Conservation (phyloP, 2,113 vertebrate species). For the Mustelus asterias region DNA sequence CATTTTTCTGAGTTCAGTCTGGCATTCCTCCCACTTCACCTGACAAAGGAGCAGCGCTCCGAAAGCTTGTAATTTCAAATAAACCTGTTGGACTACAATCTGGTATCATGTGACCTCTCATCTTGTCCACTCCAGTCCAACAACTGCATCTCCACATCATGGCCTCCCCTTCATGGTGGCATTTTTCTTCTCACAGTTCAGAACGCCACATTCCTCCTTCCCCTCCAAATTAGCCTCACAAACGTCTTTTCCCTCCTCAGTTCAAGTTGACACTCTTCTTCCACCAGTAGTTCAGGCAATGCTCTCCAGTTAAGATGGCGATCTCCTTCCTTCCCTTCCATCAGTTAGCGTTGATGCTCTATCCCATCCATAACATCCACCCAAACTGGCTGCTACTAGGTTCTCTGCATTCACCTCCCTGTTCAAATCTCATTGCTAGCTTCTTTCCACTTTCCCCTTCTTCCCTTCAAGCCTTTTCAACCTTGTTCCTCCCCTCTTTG, state of each 20-base stretch:
- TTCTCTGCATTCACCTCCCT: background rate
- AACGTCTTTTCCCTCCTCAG: background rate
- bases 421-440: background rate
- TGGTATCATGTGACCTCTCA: too few relatives aligned
- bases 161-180: too few relatives aligned
- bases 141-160: too few relatives aligned
- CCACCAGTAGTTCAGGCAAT: background rate
- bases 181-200: background rate
- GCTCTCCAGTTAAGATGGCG: background rate
- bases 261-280: background rate
- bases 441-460: background rate
- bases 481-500: background rate
- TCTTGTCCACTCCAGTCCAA: too few relatives aligned
- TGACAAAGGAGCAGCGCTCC: too few relatives aligned
- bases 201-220: background rate
- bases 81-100: too few relatives aligned
- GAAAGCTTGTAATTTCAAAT: too few relatives aligned
- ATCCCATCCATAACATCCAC: background rate
- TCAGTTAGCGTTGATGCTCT: background rate
- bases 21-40: background rate
- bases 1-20: background rate
- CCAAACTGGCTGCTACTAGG: background rate
- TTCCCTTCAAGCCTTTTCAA: background rate
- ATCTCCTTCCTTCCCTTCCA: background rate
- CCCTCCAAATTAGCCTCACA: background rate